A percentile compares a stretch with the other conserved stretches of the same genome.
phyloP scores from a whole-genome alignment of 2,888 invertebrate species.

The Agrochola macilenta region DNA sequence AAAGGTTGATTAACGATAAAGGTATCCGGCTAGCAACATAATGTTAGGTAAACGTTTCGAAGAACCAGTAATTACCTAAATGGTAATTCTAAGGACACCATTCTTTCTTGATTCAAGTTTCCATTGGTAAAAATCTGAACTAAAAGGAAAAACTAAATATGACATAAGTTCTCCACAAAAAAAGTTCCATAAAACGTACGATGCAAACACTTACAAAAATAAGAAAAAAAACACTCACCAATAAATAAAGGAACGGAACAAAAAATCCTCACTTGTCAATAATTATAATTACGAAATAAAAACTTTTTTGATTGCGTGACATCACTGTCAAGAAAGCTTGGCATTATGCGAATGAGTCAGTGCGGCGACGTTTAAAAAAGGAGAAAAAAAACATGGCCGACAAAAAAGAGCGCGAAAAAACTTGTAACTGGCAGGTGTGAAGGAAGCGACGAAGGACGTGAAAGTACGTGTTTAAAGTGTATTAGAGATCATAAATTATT shows the following conservation, averaged over 20 bases:
- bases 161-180: constrained; percentile 7
- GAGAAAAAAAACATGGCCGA: constrained; percentile 71
- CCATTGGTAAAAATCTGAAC: background rate
- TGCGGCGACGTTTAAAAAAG: constrained; percentile 65
- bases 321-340: constrained; percentile 72
- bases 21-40: background rate
- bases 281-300: constrained; percentile 58
- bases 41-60: background rate
- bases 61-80: background rate
- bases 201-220: constrained; percentile 13
- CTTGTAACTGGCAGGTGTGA: constrained; percentile 74
- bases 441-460: constrained; percentile 75
- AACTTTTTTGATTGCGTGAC: constrained; percentile 70
- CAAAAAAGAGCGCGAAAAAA: constrained; percentile 75
- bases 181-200: background rate
- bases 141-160: constrained; percentile 26
- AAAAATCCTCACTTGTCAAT: constrained; percentile 53
- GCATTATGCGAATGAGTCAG: constrained; percentile 73
- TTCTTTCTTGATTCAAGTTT: background rate
- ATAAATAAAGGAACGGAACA: constrained; percentile 23
- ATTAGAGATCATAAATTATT: constrained; percentile 71
- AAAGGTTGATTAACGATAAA: background rate
- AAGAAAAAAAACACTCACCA: constrained; percentile 46
- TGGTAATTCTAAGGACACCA: too few relatives aligned
- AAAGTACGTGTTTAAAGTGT: constrained; percentile 74